Evolutionary conservation across 2,888 invertebrate species (phyloP).

Genomic region (Coelinius sp.): DNA sequence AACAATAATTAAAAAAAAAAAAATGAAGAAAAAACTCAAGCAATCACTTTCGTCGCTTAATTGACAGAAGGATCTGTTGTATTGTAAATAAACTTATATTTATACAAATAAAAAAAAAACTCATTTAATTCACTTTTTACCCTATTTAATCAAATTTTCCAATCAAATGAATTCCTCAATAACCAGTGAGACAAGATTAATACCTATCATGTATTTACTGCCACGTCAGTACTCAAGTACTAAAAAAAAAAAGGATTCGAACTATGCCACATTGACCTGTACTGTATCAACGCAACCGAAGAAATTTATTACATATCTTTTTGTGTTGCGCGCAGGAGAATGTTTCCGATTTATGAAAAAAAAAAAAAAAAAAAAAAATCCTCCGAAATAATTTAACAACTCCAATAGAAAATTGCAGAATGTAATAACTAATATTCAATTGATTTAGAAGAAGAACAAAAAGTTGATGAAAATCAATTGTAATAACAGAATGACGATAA

Average conservation of each 20-base stretch:
- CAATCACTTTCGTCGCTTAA: conserved; percentile 59
- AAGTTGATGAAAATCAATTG: not conserved
- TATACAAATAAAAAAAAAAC: conserved; percentile 64
- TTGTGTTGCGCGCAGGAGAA: conserved; percentile 36
- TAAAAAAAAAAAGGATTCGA: not conserved
- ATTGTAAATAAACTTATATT: conserved; percentile 71
- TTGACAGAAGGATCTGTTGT: conserved; percentile 66
- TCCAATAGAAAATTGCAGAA: too few species aligned
- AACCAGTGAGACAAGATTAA: too few species aligned
- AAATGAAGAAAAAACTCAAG: conserved; percentile 23
- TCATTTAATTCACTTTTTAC: too few species aligned
- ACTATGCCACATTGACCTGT: not conserved
- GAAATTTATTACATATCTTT: conserved; percentile 55
- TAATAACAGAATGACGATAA: not conserved
- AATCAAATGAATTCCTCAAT: too few species aligned
- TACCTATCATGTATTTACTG: too few species aligned
- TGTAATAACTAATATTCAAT: not conserved
- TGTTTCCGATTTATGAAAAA: conserved; percentile 41
- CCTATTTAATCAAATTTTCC: too few species aligned
- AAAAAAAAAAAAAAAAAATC: conserved; percentile 33
- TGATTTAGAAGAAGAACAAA: not conserved
- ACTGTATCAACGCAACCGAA: conserved; percentile 37
- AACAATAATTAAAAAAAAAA: not conserved
- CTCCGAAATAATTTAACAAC: too few species aligned
- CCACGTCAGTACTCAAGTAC: conserved; percentile 11